Base-by-base conservation (phyloP, 2,888 invertebrate genomes). In the Coenonympha arcania region DNA sequence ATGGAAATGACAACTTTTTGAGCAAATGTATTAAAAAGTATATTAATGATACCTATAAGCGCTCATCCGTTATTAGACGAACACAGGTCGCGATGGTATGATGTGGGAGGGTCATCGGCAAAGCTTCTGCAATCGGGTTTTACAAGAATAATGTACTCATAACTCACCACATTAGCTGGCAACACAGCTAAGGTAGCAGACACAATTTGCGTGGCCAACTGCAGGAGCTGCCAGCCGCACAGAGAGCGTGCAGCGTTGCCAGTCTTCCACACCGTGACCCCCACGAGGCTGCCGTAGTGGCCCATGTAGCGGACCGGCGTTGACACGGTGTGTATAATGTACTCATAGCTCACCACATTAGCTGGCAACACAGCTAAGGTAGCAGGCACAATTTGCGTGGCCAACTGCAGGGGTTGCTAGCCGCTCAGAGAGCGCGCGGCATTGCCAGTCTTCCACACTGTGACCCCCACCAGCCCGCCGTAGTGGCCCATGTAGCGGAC, bases 331-430 rank as follows among this genome's bases (percentile, higher is more conserved):
- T 87, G 89, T n/a, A n/a, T n/a, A n/a, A 26, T 15, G 15, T 9
- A 16, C 15, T 16, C 5, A 33, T 33, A 19, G 50, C 75, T 73
- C 48, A 86, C 86, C 68, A 78, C 58, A 50, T 92, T 89, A 34
- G 92, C 88, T 0, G 93, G 93, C 48, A 95, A 77, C 18, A 93
- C 83, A 0, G 95, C 93, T 20, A 95, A 86, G 0, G 94, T 93
- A 0, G 95, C 93, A 0, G 96, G 96, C 57, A 95, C 92, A n/a
- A 96, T 76, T 79, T 96, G 95, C n/a, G 95, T 95, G 8, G 95
- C 92, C 50, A 96, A 86, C 51, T 95, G 90, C 49, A 96, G 76
- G 0, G 92, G 93, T 75, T 95, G 95, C 82, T 95, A 95, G 11
- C 93, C 93, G 67, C 93, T 93, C 57, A 91, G 88, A 2, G 82